Evolutionary conservation across 2,113 vertebrate species (phyloP), one percentile per base, ranked within the genome.

Genomic region (Melanostigma gelatinosum): DNA sequence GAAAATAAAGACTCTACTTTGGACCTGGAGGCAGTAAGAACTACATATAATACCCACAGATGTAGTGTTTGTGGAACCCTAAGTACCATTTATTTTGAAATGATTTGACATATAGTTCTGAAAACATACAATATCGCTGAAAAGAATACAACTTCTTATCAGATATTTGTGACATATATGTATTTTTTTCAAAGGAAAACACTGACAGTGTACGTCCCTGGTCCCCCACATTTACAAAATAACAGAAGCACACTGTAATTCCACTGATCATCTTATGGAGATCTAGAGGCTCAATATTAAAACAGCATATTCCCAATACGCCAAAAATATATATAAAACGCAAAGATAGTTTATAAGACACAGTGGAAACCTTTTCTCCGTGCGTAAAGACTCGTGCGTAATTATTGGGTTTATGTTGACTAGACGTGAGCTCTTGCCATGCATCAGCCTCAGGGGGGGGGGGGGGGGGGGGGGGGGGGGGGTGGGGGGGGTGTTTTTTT

Each of bases 351-450:
- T 66, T 4, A 29, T 4, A 29, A 1, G 16, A 9, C 5, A 3
- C 46, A 20, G 24, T 42, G 61, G 22, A 24, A 69, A 72, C 52
- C 2, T 27, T 11, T 36, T 16, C 20, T 18, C 7, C 4, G 75
- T 79, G 80, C 83, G 74, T 87, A 83, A 85, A 27, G 80, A 54
- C 6, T 55, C 24, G 1, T 61, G 80, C 57, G 68, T 64, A 80
- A 66, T 71, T 32, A 65, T 8, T 18, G 50, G 71, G n/a, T 64
- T 75, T 22, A 8, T 6, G 8, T 6, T 38, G 50, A 27, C 81
- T 4, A 68, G 81, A 78, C 75, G 1, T 61, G 68, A 78, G 69
- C 60, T 24, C 34, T 46, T 48, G 60, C 34, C 46, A 54, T 6
- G 46, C 55, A 69, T 60, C 58, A 70, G 57, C 36, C 61, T 46